These are phyloP conservation scores for Embidobia sp. DNA, from an alignment of 2,888 invertebrate species.

Conservation along the genomic window DNA sequence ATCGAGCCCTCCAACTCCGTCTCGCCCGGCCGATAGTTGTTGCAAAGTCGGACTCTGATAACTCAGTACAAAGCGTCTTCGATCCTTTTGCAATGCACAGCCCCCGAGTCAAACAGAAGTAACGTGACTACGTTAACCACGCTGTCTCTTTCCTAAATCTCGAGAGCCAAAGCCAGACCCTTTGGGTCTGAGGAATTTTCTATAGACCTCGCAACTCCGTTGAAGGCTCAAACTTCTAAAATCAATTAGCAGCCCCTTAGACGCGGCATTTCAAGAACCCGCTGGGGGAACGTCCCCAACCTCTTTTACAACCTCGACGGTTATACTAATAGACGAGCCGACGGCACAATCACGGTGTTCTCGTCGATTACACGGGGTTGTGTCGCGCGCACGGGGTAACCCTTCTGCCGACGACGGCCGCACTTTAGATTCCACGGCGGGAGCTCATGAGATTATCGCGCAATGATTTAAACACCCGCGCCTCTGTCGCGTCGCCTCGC, in stretches of 20 bases:
- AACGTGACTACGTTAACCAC: too few species aligned
- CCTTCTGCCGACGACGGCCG: constrained; percentile 67
- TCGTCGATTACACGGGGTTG: constrained; percentile 69
- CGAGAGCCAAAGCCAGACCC: neutral
- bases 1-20: too few species aligned
- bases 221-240: constrained; percentile 75
- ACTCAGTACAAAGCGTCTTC: constrained; percentile 28
- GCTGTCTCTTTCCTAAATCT: too few species aligned
- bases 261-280: constrained; percentile 67
- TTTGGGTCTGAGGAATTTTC: constrained; percentile 16
- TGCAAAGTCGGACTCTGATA: too few species aligned
- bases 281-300: too few species aligned
- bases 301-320: too few species aligned
- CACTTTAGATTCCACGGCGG: too few species aligned
- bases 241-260: constrained; percentile 80
- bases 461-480: constrained; percentile 70
- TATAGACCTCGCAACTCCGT: constrained; percentile 12
- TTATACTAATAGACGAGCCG: constrained; percentile 75
- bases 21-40: too few species aligned
- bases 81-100: constrained; percentile 27
- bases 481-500: too few species aligned
- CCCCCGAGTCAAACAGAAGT: too few species aligned
- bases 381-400: constrained; percentile 64
- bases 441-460: constrained; percentile 67
- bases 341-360: constrained; percentile 76